Conservation (phyloP, 2,113 vertebrate genomes). For the Lampris incognitus region DNA sequence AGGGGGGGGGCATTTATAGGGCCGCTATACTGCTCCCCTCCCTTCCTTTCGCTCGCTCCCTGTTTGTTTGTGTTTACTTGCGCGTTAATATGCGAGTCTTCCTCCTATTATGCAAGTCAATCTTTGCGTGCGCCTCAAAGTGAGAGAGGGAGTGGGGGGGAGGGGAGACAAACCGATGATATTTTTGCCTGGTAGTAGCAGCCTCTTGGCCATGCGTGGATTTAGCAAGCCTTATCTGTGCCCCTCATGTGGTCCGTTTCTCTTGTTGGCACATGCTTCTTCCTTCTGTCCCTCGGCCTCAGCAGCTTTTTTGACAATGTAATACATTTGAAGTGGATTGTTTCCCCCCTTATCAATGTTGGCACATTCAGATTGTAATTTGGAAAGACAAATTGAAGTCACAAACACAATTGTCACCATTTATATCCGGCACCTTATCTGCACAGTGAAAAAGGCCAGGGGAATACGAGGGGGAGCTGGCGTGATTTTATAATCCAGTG, state of each 20-base stretch:
- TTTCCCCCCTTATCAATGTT: slow-evolving; percentile 32
- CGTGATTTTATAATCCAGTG: too few species aligned
- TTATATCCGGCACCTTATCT: neutral
- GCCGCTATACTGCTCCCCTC: too few species aligned
- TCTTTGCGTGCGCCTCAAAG: too few species aligned
- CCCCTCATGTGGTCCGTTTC: slow-evolving; percentile 42
- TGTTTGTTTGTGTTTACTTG: slow-evolving; percentile 3
- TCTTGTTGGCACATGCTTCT: slow-evolving; percentile 41
- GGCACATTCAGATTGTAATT: slow-evolving; percentile 37
- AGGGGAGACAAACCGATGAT: slow-evolving; percentile 35
- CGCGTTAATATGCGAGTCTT: neutral
- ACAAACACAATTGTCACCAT: neutral
- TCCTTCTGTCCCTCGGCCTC: slow-evolving; percentile 38
- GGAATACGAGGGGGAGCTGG: too few species aligned
- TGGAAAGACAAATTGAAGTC: neutral
- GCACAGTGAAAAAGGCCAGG: slow-evolving; percentile 1
- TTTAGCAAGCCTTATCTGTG: slow-evolving; percentile 59
- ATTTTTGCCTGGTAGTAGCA: slow-evolving; percentile 44
- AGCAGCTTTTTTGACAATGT: slow-evolving; percentile 39
- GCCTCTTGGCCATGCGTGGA: slow-evolving; percentile 33
- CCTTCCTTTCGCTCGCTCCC: neutral
- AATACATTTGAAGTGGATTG: slow-evolving; percentile 42
- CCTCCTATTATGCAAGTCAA: too few species aligned
- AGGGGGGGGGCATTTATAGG: too few species aligned
- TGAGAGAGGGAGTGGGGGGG: neutral